Evolutionary conservation across 2,113 vertebrate species (phyloP).

Genomic region (Pyxicephalus adspersus): DNA sequence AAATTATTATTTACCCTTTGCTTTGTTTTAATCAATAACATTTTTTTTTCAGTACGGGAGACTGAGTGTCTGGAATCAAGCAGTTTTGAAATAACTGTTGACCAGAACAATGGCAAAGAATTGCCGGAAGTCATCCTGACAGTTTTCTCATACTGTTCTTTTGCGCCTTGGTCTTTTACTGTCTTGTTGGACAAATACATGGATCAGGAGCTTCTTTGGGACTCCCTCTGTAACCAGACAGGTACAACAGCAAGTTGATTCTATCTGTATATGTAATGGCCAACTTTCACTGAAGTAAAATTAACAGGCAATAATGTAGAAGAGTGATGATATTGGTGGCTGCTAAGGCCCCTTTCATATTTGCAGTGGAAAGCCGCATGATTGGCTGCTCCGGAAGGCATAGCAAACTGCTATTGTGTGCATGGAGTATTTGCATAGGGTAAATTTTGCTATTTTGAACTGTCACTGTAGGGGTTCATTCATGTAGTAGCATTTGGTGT

Average conservation of each 20-base stretch:
- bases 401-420: too few species aligned
- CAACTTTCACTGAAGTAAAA: too few species aligned
- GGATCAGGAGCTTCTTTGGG: slow-evolving; percentile 84
- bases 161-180: slow-evolving; percentile 82
- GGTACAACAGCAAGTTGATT: slow-evolving; percentile 72
- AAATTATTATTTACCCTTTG: background rate
- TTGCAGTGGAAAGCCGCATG: too few species aligned
- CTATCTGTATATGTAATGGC: background rate
- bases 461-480: too few species aligned
- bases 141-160: slow-evolving; percentile 77
- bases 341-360: too few species aligned
- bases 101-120: slow-evolving; percentile 57
- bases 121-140: slow-evolving; percentile 81
- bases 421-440: too few species aligned
- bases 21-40: background rate
- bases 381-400: too few species aligned
- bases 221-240: slow-evolving; percentile 80
- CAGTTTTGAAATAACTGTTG: slow-evolving; percentile 59
- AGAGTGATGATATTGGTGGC: too few species aligned
- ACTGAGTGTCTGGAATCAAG: slow-evolving; percentile 3
- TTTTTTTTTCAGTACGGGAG: slow-evolving; percentile 64
- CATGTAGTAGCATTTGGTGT: too few species aligned
- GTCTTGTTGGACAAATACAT: slow-evolving; percentile 82
- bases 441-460: too few species aligned
- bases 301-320: too few species aligned